Percentiles rank a stretch among this genome's conserved stretches.
Conservation (phyloP, 2,113 vertebrate genomes). For the Cavia aperea region DNA sequence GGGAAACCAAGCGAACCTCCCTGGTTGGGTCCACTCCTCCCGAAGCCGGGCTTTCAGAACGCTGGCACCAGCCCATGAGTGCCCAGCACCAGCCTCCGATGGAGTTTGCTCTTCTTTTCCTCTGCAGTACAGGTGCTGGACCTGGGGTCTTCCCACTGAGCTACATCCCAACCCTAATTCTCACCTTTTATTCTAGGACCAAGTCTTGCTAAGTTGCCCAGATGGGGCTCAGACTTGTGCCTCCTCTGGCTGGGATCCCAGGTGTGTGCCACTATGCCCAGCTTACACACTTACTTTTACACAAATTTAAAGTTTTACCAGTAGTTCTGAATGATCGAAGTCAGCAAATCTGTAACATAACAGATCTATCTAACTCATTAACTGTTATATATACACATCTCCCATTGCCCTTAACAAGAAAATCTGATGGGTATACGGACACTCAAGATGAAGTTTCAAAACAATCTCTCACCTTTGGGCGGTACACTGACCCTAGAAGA, state of each 20-base stretch:
- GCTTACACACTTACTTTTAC: background rate
- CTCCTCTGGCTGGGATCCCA: background rate
- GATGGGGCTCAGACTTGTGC: background rate
- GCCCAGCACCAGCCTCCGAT: no score
- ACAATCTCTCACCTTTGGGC: conserved; percentile 68
- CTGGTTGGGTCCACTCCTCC: background rate
- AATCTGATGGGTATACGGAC: background rate
- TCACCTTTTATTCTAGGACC: background rate
- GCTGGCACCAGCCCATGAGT: background rate
- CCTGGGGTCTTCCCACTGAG: background rate
- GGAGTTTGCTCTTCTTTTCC: background rate
- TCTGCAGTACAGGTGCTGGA: background rate
- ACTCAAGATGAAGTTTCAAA: conserved; percentile 12
- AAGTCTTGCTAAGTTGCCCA: background rate
- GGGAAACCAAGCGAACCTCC: conserved; percentile 5
- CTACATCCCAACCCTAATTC: background rate
- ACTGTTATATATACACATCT: background rate
- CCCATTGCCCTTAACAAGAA: conserved; percentile 22
- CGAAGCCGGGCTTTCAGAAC: background rate
- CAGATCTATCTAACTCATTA: conserved; percentile 32
- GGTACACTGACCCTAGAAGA: conserved; percentile 32
- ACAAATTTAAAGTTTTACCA: conserved; percentile 37
- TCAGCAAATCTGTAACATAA: conserved; percentile 8
- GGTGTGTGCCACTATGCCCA: background rate
- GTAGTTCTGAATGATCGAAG: conserved; percentile 21